phyloP scores from a whole-genome alignment of 2,888 invertebrate genomes.

The Alloplasta piceator region DNA sequence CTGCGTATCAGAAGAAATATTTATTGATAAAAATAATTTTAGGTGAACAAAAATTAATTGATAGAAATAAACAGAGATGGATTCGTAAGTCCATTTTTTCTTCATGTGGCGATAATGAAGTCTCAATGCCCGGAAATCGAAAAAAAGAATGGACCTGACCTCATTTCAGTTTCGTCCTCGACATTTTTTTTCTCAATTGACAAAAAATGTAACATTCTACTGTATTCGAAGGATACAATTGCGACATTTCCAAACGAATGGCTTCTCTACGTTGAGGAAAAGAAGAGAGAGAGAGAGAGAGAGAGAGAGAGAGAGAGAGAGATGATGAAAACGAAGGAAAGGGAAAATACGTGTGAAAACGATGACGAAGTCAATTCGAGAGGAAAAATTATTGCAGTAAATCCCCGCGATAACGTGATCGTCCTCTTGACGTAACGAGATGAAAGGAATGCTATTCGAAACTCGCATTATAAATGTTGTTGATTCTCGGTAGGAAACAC shows the following conservation, averaged over 20 bases:
- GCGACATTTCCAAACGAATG: slow-evolving; percentile 3
- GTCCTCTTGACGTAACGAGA: slow-evolving; percentile 47
- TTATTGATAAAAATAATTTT: too few species aligned
- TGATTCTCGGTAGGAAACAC: background rate
- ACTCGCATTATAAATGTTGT: background rate
- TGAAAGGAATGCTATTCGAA: background rate
- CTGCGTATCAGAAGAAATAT: too few species aligned
- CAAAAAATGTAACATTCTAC: background rate
- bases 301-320: slow-evolving; percentile 29
- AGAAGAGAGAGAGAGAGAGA: slow-evolving; percentile 5
- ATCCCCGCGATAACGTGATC: slow-evolving; percentile 8
- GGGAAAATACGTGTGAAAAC: slow-evolving; percentile 37
- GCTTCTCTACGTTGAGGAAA: background rate
- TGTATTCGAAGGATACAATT: background rate
- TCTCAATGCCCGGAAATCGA: too few species aligned
- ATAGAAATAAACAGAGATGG: too few species aligned
- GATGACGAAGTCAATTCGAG: slow-evolving; percentile 47
- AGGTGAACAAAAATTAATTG: too few species aligned
- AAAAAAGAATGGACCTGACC: too few species aligned
- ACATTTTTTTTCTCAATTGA: too few species aligned
- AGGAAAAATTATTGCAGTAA: slow-evolving; percentile 17
- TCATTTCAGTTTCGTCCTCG: too few species aligned
- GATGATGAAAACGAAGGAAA: slow-evolving; percentile 3
- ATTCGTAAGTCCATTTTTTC: too few species aligned
- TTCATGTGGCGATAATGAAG: too few species aligned